Evolutionary conservation across 2,113 vertebrate species (phyloP), one percentile per base, ranked within the genome.

Genomic region (Mustela lutreola): DNA sequence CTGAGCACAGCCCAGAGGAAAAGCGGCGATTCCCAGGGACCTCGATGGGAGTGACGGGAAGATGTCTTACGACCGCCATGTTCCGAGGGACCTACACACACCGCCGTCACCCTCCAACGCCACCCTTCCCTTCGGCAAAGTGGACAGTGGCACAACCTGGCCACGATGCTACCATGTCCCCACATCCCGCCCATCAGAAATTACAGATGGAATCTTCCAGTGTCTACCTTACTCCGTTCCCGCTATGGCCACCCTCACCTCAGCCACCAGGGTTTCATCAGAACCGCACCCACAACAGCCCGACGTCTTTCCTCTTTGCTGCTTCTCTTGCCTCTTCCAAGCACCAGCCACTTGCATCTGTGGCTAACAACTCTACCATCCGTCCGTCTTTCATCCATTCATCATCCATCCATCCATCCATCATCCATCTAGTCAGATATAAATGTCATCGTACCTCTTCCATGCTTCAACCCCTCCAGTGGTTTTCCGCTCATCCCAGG

Each of bases 41-140:
- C 19, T 24, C 9, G 2, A 2, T 0, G 8, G 63, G 67, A 26
- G 11, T 18, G 36, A 65, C 14, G 78, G 26, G 7, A 9, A 5
- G 28, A 24, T 42, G 50, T 12, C 53, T 26, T 3, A 4, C 0
- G 19, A 0, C 15, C 0, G 3, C 70, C 42, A 19, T 1, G 7
- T 36, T 33, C 6, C 1, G 33, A 19, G 9, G 12, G 45, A 42
- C 33, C 78, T 4, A 3, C 0, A 0, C 42, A 11, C 14, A 9
- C 16, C 21, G 0, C 3, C 0, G 16, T 11, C 53, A 22, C 42
- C 45, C 33, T 36, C n/a, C 2, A 26, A 26, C 0, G 2, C 4
- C 42, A 5, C 21, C 71, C 19, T 4, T 10, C 91, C 58, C 48
- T 33, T 33, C 24, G 39, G 56, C 42, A 28, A 48, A n/a, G 21